These are phyloP conservation scores for Zaprionus africanus DNA, from an alignment of 1,140 invertebrate species.

Conservation along the genomic window DNA sequence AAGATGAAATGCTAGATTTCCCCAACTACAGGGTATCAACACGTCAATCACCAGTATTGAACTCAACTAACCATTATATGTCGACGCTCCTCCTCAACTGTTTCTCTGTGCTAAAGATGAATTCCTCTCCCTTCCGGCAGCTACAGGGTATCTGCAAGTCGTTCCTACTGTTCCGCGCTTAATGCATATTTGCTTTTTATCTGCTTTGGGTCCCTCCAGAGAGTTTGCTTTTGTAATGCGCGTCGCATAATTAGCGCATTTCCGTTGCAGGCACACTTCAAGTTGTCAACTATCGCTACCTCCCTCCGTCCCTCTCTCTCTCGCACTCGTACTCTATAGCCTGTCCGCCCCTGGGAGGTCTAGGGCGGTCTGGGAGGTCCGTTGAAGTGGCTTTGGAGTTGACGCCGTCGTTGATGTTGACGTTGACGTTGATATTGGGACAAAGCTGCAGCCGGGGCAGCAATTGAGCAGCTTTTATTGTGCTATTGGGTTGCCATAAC, in stretches of 20 bases:
- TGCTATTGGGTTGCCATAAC: slow-evolving; percentile 43
- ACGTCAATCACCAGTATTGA: neutral
- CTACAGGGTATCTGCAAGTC: slow-evolving; percentile 5
- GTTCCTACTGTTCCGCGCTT: neutral
- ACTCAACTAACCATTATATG: neutral
- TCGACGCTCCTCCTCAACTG: neutral
- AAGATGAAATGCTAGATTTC: no score
- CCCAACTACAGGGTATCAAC: no score
- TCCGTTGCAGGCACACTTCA: slow-evolving; percentile 32
- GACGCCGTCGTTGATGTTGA: slow-evolving; percentile 31
- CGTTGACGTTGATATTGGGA: slow-evolving; percentile 33
- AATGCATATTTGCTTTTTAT: slow-evolving; percentile 24
- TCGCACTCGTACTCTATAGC: no score
- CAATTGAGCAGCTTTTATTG: slow-evolving; percentile 55
- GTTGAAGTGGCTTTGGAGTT: slow-evolving; percentile 39
- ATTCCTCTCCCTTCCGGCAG: neutral
- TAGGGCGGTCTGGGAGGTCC: slow-evolving; percentile 6
- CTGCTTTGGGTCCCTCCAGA: neutral
- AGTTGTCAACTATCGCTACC: slow-evolving; percentile 8
- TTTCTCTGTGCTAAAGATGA: neutral
- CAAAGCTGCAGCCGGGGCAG: slow-evolving; percentile 3
- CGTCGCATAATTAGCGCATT: slow-evolving; percentile 64
- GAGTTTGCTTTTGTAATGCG: slow-evolving; percentile 35
- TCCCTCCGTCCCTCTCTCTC: neutral
- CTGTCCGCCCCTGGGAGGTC: neutral